Evolutionary conservation across 1,140 invertebrate genomes (phyloP).

Genomic region (Conus betulinus): DNA sequence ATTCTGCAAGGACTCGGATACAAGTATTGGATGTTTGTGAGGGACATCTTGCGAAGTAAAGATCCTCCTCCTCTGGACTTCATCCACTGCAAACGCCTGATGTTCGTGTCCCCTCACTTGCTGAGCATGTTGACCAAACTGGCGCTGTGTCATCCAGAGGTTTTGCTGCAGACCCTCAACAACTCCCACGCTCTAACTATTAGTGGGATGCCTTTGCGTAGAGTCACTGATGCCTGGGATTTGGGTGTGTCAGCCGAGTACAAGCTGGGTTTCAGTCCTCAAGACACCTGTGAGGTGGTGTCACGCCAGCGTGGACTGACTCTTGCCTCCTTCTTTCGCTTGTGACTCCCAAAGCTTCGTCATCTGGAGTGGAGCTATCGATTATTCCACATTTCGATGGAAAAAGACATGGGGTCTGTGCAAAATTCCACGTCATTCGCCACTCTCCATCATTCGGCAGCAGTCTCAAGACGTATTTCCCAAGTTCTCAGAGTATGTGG

Average conservation of each 20-base stretch:
- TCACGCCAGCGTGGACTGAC: neutral
- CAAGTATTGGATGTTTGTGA: constrained; percentile 11
- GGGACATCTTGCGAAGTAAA: neutral
- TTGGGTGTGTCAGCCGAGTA: neutral
- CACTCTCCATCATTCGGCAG: neutral
- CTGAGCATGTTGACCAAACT: constrained; percentile 19
- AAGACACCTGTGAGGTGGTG: constrained; percentile 14
- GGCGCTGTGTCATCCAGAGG: constrained; percentile 10
- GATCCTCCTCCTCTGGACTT: neutral
- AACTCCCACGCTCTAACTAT: constrained; percentile 11
- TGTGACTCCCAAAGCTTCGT: neutral
- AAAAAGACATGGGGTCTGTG: constrained; percentile 1
- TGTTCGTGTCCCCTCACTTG: neutral
- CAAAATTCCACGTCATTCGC: neutral
- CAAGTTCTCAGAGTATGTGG: neutral
- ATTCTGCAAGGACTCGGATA: constrained; percentile 7
- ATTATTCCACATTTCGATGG: constrained; percentile 28
- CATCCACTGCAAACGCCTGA: neutral
- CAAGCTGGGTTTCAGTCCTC: neutral
- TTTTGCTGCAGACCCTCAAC: constrained; percentile 13
- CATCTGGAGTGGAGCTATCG: constrained; percentile 5
- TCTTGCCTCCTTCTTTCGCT: constrained; percentile 3
- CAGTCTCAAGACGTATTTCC: neutral
- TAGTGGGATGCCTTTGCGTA: too few relatives aligned
- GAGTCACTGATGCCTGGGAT: neutral